A percentile compares a stretch with the other conserved stretches of the same genome.
Conservation (phyloP, 2,113 vertebrate genomes). For the Oncorhynchus gorbuscha region DNA sequence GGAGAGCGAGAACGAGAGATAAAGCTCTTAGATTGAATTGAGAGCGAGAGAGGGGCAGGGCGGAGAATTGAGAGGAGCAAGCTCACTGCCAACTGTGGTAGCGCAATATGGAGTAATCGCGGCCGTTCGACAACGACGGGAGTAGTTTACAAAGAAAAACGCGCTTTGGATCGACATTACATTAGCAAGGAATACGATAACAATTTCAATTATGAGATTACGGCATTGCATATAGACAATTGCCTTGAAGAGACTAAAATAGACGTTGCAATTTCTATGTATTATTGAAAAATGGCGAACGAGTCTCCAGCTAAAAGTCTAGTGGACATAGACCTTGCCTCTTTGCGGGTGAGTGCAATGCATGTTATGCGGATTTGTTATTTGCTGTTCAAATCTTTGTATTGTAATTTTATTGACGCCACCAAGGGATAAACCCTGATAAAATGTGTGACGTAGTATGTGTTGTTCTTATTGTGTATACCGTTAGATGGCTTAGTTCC, state of each 20-base stretch:
- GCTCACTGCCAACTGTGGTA: constrained; percentile 43
- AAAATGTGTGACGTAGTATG: too few species aligned
- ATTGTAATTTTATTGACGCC: neutral
- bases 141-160: constrained; percentile 41
- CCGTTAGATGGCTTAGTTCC: constrained; percentile 23
- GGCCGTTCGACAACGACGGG: constrained; percentile 33
- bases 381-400: too few species aligned
- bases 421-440: neutral
- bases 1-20: neutral
- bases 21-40: neutral
- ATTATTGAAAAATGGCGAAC: constrained; percentile 88
- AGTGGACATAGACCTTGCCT: constrained; percentile 92
- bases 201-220: constrained; percentile 53
- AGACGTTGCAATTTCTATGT: constrained; percentile 31
- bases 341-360: constrained; percentile 82
- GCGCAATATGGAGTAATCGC: constrained; percentile 77
- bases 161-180: constrained; percentile 25
- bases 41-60: constrained; percentile 28
- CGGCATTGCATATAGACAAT: constrained; percentile 16
- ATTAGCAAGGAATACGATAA: constrained; percentile 28
- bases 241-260: constrained; percentile 47
- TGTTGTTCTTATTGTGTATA: neutral
- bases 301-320: constrained; percentile 95
- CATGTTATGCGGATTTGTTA: constrained; percentile 2
- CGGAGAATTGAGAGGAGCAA: constrained; percentile 24